Evolutionary conservation across 2,888 invertebrate species (phyloP), one percentile per base, ranked within the genome.

Genomic region (Sarcophaga carnaria): DNA sequence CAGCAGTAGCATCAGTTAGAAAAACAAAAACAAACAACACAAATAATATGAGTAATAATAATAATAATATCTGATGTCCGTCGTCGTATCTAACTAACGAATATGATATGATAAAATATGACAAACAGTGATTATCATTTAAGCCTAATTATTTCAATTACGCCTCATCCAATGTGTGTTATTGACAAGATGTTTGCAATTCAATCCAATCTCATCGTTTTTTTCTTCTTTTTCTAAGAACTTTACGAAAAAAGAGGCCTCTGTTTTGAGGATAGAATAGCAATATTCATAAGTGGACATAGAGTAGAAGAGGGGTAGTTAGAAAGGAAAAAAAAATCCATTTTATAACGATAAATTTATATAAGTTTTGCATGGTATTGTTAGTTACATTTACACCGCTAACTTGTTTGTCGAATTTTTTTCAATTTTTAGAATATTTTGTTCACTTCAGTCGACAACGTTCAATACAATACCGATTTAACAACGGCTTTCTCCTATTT

Each of bases 61-160:
- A 49, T 49, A 11, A 54, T 54, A 54, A 54, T 14, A 14, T 54
- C 17, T 14, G 12, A 14, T 49, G 14, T 49, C 6, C 20, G 64
- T 82, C 20, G 49, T 64, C 70, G 37, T 5, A 25, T 25, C 25
- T 25, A 25, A 25, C 25, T 27, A 27, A 27, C 27, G 14, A 49
- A 49, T 14, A 49, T 14, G 54, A 17, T 82, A 80, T 71, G 82
- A 87, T 87, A 87, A 84, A 75, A 83, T 87, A 83, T 82, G 71
- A 70, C 85, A 84, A 76, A 79, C 81, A 74, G 86, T 89, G 89
- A 89, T 90, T 90, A 90, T 90, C 89, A 87, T 89, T 89, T 89
- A 88, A 77, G 83, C 86, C 89, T 90, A 92, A 91, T 91, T 92
- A 89, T 88, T 81, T 86, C 77, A 83, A 86, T 86, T 86, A 77